Conservation (phyloP, 2,113 vertebrate species). For the Saimiri boliviensis region DNA sequence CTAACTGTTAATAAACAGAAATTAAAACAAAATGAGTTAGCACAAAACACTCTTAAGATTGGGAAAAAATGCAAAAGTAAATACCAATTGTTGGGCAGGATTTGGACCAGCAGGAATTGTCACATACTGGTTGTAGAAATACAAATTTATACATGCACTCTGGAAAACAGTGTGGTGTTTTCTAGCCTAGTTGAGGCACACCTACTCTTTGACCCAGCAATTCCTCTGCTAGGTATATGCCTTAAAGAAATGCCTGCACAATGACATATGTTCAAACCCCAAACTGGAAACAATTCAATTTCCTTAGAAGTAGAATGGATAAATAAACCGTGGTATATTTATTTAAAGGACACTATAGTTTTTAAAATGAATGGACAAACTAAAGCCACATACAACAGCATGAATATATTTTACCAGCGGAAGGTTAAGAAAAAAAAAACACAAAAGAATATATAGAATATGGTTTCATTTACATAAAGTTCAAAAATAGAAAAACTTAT, state of each 20-base stretch:
- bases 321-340: not conserved
- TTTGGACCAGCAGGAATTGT: not conserved
- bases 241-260: not conserved
- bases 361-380: conserved; percentile 4
- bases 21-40: not conserved
- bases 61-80: not conserved
- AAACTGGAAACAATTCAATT: not conserved
- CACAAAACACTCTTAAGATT: not conserved
- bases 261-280: not conserved
- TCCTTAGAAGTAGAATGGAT: not conserved
- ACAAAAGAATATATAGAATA: not conserved
- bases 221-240: not conserved
- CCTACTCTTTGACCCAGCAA: not conserved
- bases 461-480: not conserved
- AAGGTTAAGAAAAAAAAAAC: not conserved
- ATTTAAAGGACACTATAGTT: not conserved
- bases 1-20: not conserved
- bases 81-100: not conserved
- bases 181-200: not conserved
- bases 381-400: not conserved
- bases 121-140: not conserved
- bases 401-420: not conserved
- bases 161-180: not conserved
- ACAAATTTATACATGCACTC: not conserved
- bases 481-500: not conserved